Evolutionary conservation across 2,113 vertebrate species (phyloP).

Genomic region (Poecilia latipinna): DNA sequence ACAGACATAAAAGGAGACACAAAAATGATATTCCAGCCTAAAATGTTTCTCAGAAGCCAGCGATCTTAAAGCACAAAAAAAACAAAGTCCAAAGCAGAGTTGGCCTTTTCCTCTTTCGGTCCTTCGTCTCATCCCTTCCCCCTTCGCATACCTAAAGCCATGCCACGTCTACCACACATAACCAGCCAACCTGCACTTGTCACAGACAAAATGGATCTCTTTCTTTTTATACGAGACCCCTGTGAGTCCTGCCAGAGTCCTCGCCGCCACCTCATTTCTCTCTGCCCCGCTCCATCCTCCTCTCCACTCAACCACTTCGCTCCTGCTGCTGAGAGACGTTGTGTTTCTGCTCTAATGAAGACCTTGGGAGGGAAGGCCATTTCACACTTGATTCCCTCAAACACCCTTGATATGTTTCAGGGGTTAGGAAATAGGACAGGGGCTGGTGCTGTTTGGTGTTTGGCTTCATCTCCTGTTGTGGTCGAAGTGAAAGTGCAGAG

Average conservation of each 20-base stretch:
- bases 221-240: constrained; percentile 64
- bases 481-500: constrained; percentile 23
- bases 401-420: constrained; percentile 61
- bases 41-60: constrained; percentile 10
- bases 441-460: constrained; percentile 21
- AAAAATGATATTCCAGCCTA: constrained; percentile 32
- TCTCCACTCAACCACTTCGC: constrained; percentile 43
- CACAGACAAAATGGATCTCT: constrained; percentile 74
- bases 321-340: constrained; percentile 50
- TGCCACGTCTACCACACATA: constrained; percentile 72
- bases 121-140: constrained; percentile 31
- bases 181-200: constrained; percentile 70
- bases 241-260: constrained; percentile 37
- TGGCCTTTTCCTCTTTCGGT: constrained; percentile 25
- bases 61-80: constrained; percentile 38
- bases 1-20: constrained; percentile 13
- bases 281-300: constrained; percentile 40
- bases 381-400: constrained; percentile 75
- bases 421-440: constrained; percentile 27
- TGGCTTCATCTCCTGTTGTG: constrained; percentile 28
- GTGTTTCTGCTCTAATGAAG: constrained; percentile 74
- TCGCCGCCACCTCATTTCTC: constrained; percentile 44
- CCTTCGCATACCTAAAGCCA: constrained; percentile 53
- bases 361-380: constrained; percentile 73
- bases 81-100: constrained; percentile 34